These are phyloP conservation scores for Manis crassicaudata DNA, from an alignment of 2,797 vertebrate species.

Conservation along the genomic window DNA sequence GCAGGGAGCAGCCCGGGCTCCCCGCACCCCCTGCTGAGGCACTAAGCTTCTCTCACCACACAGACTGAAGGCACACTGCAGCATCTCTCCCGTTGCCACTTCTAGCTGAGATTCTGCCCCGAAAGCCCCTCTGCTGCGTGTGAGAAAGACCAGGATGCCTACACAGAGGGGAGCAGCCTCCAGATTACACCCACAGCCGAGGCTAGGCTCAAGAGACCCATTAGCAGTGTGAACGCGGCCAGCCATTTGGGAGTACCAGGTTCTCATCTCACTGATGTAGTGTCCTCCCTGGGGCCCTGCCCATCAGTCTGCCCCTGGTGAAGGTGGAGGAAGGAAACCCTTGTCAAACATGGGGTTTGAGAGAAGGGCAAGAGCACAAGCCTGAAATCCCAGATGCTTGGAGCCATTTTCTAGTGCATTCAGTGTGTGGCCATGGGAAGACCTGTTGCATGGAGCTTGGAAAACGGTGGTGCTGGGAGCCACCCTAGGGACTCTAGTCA, in stretches of 20 bases:
- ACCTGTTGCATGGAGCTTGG: background rate
- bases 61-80: background rate
- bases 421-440: background rate
- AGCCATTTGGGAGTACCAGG: background rate
- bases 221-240: background rate
- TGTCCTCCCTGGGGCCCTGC: background rate
- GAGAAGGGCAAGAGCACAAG: background rate
- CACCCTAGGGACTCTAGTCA: background rate
- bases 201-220: conserved; percentile 23
- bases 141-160: background rate
- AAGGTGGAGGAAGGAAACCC: background rate
- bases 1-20: background rate
- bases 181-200: background rate
- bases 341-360: background rate
- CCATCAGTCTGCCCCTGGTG: background rate
- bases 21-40: background rate
- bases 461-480: background rate
- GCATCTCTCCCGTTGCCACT: background rate
- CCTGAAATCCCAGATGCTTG: background rate
- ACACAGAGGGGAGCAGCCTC: background rate
- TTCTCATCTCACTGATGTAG: background rate
- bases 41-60: background rate
- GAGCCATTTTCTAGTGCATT: background rate
- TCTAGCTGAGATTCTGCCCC: background rate
- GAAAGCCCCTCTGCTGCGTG: background rate